phyloP scores from a whole-genome alignment of 2,113 vertebrate genomes.

The Misgurnus anguillicaudatus region DNA sequence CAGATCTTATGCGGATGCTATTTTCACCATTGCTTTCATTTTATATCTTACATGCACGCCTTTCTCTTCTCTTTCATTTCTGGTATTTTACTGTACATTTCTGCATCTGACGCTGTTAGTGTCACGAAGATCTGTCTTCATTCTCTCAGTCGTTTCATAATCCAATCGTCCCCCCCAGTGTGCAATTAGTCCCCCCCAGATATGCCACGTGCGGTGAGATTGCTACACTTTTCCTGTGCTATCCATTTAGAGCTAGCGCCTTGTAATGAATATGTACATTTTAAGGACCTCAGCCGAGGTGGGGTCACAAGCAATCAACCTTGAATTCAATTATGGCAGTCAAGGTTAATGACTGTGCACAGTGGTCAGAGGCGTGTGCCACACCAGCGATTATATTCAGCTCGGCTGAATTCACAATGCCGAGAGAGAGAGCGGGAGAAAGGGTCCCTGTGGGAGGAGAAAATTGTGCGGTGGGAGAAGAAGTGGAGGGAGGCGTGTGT shows the following conservation, averaged over 20 bases:
- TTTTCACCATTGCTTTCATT: too few relatives aligned
- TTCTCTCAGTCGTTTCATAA: constrained; percentile 99
- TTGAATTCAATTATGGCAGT: constrained; percentile 99
- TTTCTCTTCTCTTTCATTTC: constrained; percentile 45
- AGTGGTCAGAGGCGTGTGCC: constrained; percentile 91
- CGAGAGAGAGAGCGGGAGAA: constrained; percentile 57
- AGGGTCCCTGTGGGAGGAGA: constrained; percentile 50
- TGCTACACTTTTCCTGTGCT: constrained; percentile 94
- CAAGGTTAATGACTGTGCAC: constrained; percentile 99
- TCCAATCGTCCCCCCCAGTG: constrained; percentile 98
- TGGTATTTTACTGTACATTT: constrained; percentile 82
- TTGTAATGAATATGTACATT: constrained; percentile 99
- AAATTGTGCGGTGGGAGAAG: constrained; percentile 36
- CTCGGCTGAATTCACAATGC: constrained; percentile 89
- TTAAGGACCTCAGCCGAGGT: constrained; percentile 83
- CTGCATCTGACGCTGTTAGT: constrained; percentile 79
- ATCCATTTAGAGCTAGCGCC: constrained; percentile 89
- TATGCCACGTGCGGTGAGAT: constrained; percentile 67
- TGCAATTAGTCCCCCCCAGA: constrained; percentile 94
- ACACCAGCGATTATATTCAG: constrained; percentile 47
- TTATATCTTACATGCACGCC: neutral
- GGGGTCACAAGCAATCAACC: constrained; percentile 99
- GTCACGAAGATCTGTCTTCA: constrained; percentile 98
- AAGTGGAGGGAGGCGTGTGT: constrained; percentile 29
- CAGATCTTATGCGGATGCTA: too few relatives aligned